These are phyloP conservation scores for Formica aserva DNA, from an alignment of 2,888 invertebrate genomes.

Conservation along the genomic window DNA sequence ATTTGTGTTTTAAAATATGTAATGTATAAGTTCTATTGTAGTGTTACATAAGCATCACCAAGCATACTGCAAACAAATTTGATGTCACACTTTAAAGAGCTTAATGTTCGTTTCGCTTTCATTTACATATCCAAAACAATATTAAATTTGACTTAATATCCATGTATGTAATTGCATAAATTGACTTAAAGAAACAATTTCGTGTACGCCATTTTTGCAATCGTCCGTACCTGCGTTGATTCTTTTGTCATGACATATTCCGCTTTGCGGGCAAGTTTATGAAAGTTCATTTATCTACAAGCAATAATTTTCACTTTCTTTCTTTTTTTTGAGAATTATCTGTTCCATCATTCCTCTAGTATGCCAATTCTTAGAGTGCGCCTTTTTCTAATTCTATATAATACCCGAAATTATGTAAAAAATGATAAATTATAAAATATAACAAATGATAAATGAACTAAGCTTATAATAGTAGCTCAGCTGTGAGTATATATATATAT, in stretches of 20 bases:
- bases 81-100: background rate
- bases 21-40: background rate
- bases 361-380: slow-evolving; percentile 5
- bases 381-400: slow-evolving; percentile 28
- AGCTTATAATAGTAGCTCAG: slow-evolving; percentile 13
- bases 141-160: background rate
- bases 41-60: background rate
- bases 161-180: background rate
- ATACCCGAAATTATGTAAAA: slow-evolving; percentile 45
- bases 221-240: background rate
- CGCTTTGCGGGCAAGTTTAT: background rate
- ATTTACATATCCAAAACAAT: background rate
- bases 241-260: slow-evolving; percentile 24
- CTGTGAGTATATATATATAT: slow-evolving; percentile 27
- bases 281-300: slow-evolving; percentile 23
- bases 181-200: slow-evolving; percentile 10
- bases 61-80: background rate
- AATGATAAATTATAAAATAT: slow-evolving; percentile 46
- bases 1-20: background rate
- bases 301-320: slow-evolving; percentile 11
- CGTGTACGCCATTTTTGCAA: background rate
- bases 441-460: slow-evolving; percentile 1
- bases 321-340: slow-evolving; percentile 24
- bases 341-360: slow-evolving; percentile 18
- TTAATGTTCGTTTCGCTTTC: background rate